These are phyloP conservation scores for Coelopa pilipes DNA, from an alignment of 2,888 invertebrate species.

Conservation along the genomic window DNA sequence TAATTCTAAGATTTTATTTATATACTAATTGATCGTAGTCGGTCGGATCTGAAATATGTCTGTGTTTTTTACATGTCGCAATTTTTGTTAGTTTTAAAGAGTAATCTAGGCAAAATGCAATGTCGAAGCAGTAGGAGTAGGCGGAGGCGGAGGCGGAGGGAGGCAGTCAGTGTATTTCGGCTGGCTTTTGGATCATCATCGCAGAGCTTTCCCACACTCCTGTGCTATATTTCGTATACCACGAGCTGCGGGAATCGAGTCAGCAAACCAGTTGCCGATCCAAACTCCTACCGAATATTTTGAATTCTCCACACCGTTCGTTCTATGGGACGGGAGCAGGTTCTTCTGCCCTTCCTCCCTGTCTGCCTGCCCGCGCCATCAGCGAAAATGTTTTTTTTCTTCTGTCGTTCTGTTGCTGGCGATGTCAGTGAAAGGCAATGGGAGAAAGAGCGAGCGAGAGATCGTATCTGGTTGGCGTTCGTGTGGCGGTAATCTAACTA, in stretches of 20 bases:
- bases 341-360: neutral
- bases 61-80: constrained; percentile 17
- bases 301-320: too few relatives aligned
- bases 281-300: too few relatives aligned
- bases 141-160: too few relatives aligned
- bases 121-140: too few relatives aligned
- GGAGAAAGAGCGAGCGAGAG: neutral
- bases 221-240: too few relatives aligned
- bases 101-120: neutral
- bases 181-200: too few relatives aligned
- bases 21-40: neutral
- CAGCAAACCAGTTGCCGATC: too few relatives aligned
- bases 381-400: neutral
- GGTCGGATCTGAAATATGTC: neutral
- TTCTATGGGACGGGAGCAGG: too few relatives aligned
- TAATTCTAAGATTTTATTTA: constrained; percentile 10
- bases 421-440: neutral
- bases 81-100: constrained; percentile 6
- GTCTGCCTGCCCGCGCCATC: neutral
- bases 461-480: neutral
- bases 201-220: too few relatives aligned
- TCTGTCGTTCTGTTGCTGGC: neutral
- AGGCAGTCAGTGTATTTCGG: too few relatives aligned
- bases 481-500: constrained; percentile 7
- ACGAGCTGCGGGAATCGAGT: too few relatives aligned